Evolutionary conservation across 2,888 invertebrate species (phyloP).

Genomic region (Hoplodrina blanda): DNA sequence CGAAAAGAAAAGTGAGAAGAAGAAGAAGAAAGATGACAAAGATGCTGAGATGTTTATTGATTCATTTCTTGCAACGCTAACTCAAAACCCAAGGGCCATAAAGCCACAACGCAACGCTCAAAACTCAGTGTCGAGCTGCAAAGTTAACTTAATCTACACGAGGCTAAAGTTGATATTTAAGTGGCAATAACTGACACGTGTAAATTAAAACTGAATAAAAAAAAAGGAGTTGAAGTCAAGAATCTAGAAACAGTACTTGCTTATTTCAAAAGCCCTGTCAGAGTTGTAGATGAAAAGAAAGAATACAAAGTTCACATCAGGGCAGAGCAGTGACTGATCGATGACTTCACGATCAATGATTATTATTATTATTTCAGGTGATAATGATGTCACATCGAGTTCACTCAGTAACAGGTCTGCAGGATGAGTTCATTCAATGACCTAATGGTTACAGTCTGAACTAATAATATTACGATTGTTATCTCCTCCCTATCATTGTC

Average conservation of each 20-base stretch:
- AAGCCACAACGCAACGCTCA: too few relatives aligned
- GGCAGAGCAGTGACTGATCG: neutral
- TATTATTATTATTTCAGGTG: neutral
- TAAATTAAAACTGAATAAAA: too few relatives aligned
- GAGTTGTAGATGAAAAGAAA: neutral
- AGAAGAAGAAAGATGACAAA: too few relatives aligned
- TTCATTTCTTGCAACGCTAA: too few relatives aligned
- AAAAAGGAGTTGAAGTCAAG: too few relatives aligned
- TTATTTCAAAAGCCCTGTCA: neutral
- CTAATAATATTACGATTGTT: constrained; percentile 14
- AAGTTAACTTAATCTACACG: too few relatives aligned
- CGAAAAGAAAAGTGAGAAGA: too few relatives aligned
- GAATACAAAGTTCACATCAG: neutral
- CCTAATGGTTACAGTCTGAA: neutral
- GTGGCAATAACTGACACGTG: too few relatives aligned
- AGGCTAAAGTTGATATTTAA: too few relatives aligned
- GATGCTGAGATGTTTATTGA: too few relatives aligned
- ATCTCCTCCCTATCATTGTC: neutral
- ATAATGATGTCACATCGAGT: constrained; percentile 25
- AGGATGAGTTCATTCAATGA: constrained; percentile 22
- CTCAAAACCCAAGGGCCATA: too few relatives aligned
- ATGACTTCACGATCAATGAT: constrained; percentile 15
- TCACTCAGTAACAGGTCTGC: neutral
- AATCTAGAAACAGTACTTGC: neutral
- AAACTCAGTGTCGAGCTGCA: too few relatives aligned